A percentile compares a stretch with the other conserved stretches of the same genome.
Evolutionary conservation across 2,888 invertebrate genomes (phyloP).

Genomic region (Blera fallax): DNA sequence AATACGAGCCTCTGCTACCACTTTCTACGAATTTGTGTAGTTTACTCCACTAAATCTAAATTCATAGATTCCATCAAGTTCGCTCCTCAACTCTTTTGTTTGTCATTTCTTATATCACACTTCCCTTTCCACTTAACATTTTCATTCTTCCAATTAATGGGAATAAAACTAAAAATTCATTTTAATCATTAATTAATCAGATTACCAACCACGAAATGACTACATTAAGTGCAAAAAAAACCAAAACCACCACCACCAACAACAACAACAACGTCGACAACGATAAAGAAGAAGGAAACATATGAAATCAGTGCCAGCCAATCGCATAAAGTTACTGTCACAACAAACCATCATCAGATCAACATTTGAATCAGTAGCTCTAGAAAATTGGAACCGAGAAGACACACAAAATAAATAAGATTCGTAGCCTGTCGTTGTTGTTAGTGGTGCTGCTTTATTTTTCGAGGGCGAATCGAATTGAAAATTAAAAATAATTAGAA

Average conservation of each 20-base stretch:
- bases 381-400: background rate
- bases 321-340: slow-evolving; percentile 11
- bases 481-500: slow-evolving; percentile 63
- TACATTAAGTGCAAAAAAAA: slow-evolving; percentile 13
- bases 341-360: slow-evolving; percentile 28
- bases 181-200: slow-evolving; percentile 51
- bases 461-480: slow-evolving; percentile 16
- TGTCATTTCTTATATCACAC: background rate
- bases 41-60: background rate
- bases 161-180: slow-evolving; percentile 7
- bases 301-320: background rate
- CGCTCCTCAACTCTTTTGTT: slow-evolving; percentile 14
- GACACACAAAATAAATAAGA: slow-evolving; percentile 11
- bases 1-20: too few relatives aligned
- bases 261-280: background rate
- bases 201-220: slow-evolving; percentile 17
- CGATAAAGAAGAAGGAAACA: background rate
- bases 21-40: too few relatives aligned
- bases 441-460: background rate
- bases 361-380: slow-evolving; percentile 21
- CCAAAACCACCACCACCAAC: too few relatives aligned
- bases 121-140: background rate
- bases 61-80: background rate
- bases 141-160: slow-evolving; percentile 6
- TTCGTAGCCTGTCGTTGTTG: background rate